These are phyloP conservation scores for Furnarius figulus DNA, from an alignment of 2,113 vertebrate genomes.

Conservation along the genomic window DNA sequence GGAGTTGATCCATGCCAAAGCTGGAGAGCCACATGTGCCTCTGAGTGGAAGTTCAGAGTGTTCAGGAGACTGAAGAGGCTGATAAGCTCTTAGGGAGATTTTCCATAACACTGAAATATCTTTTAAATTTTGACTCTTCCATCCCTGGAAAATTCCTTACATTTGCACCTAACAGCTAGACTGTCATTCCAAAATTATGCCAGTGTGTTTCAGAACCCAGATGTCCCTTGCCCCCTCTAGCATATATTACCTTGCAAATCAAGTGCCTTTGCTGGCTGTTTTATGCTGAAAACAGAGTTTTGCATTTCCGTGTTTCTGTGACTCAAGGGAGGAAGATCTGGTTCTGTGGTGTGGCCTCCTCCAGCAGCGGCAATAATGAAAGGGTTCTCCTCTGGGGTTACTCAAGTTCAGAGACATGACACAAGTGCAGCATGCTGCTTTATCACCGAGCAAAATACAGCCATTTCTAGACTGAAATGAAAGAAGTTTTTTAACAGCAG, in stretches of 20 bases:
- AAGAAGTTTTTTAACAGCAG: background rate
- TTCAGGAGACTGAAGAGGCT: background rate
- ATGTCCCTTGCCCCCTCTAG: background rate
- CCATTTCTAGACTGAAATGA: background rate
- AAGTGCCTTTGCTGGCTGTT: background rate
- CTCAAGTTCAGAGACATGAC: conserved; percentile 24
- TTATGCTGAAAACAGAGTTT: background rate
- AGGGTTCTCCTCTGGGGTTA: background rate
- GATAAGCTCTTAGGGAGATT: background rate
- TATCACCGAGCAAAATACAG: background rate
- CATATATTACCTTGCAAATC: background rate
- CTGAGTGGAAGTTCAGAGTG: background rate
- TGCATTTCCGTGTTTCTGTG: conserved; percentile 12
- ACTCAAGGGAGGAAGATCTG: background rate
- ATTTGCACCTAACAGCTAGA: background rate
- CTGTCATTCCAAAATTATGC: background rate
- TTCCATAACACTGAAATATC: background rate
- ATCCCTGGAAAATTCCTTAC: background rate
- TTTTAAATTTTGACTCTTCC: background rate
- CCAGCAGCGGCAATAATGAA: background rate
- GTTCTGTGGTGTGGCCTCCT: background rate
- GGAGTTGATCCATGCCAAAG: background rate
- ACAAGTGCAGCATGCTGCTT: background rate
- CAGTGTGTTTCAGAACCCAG: background rate
- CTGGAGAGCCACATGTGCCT: background rate